Base-by-base conservation (phyloP, 1,140 invertebrate species). In the Amyelois transitella region DNA sequence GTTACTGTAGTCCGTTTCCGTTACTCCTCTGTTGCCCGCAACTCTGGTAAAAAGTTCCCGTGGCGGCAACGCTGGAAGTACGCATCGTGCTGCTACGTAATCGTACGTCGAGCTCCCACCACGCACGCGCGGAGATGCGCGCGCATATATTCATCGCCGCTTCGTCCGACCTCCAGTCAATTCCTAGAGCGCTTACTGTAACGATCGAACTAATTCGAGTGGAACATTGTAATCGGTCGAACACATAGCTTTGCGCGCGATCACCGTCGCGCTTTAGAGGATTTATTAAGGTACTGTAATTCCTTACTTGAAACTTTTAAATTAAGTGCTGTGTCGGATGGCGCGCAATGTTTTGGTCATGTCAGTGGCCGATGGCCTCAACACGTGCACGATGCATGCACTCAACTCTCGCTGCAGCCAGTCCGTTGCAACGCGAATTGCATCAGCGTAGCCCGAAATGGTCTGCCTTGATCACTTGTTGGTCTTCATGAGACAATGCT, bases 51-150 rank as follows among this genome's bases (percentile, higher is more conserved):
- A 38, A 38, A 38, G n/a, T 38, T 1, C 32, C n/a, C 12, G 32
- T 38, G 32, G 2, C 32, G n/a, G 32, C 32, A 38, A 38, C n/a
- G 32, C 32, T 14, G 32, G 32, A 38, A 14, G 5, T 2, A 14
- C 25, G 12, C 25, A 28, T n/a, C n/a, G 25, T 5, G 25, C 12
- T 28, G 25, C 25, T 28, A 28, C 32, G 32, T n/a, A n/a, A 14
- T n/a, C 32, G 12, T 38, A 28, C 32, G 32, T 14, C 32, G n/a
- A 3, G 32, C 32, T 38, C 32, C 81, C 73, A 69, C 79, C 54
- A 67, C 77, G 77, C 77, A 82, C 17, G 77, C 77, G 77, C 72
- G 66, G 66, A 75, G 73, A 76, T 82, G 81, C 81, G 81, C 77
- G 75, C 81, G 77, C 80, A 82, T 85, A 82, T 68, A 85, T 81